Evolutionary conservation across 2,113 vertebrate genomes (phyloP).

Genomic region (Cyphomyrus plagiostoma): DNA sequence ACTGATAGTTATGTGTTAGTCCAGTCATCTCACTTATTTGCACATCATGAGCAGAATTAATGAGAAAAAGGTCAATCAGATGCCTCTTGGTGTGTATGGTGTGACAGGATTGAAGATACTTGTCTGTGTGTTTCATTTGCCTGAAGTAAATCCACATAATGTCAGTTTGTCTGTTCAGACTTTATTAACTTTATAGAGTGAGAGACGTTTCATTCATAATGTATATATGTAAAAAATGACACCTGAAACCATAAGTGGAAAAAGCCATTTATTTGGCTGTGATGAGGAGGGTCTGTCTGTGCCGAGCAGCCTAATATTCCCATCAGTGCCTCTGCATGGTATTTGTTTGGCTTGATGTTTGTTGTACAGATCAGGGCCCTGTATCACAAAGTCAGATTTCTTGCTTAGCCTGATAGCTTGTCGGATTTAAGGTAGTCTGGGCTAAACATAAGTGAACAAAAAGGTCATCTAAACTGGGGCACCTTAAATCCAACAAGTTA

Average conservation of each 20-base stretch:
- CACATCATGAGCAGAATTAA: neutral
- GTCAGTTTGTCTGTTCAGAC: neutral
- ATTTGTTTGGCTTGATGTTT: neutral
- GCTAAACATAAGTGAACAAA: neutral
- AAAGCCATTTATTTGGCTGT: neutral
- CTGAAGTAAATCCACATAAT: neutral
- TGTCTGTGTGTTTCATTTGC: neutral
- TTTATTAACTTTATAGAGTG: neutral
- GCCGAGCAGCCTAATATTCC: neutral
- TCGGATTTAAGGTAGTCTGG: neutral
- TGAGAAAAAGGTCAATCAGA: neutral
- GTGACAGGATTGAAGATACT: neutral
- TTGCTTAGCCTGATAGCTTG: neutral
- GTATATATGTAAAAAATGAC: neutral
- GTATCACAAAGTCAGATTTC: neutral
- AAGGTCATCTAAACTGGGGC: neutral
- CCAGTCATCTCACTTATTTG: neutral
- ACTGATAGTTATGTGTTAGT: neutral
- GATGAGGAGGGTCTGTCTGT: neutral
- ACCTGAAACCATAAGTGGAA: neutral
- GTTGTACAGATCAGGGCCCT: neutral
- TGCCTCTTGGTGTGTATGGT: neutral
- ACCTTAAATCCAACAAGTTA: neutral
- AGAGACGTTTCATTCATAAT: neutral
- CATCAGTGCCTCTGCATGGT: conserved; percentile 3